A percentile compares a stretch with the other conserved stretches of the same genome.
Conservation (phyloP, 2,888 invertebrate genomes). For the Nysson spinosus region DNA sequence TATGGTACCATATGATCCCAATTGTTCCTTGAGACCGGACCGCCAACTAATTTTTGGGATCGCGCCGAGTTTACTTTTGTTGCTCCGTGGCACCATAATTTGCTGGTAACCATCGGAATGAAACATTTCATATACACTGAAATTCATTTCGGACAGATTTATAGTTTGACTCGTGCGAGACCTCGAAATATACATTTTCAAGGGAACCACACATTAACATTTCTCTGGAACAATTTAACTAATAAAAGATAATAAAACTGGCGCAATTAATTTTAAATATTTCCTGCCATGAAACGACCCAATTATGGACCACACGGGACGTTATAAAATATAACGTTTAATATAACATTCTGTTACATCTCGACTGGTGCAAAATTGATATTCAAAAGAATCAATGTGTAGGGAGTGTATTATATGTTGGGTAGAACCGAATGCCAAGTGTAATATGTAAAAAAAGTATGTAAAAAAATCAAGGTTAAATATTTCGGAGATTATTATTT, state of each 20-base stretch:
- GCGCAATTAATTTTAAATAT: too few relatives aligned
- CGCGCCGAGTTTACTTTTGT: conserved; percentile 48
- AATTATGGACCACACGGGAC: too few relatives aligned
- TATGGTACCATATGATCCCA: conserved; percentile 38
- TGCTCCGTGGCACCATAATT: conserved; percentile 34
- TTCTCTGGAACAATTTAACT: not conserved
- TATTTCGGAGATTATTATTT: conserved; percentile 4
- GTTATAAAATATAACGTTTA: too few relatives aligned
- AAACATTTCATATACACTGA: conserved; percentile 37
- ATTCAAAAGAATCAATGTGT: too few relatives aligned
- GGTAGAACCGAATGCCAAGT: too few relatives aligned
- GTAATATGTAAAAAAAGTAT: too few relatives aligned
- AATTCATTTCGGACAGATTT: conserved; percentile 49
- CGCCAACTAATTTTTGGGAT: conserved; percentile 58
- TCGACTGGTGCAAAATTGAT: too few relatives aligned
- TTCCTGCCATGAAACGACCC: too few relatives aligned
- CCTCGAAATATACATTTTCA: conserved; percentile 10
- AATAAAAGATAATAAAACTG: not conserved
- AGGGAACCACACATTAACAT: conserved; percentile 6
- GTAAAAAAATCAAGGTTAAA: conserved; percentile 3
- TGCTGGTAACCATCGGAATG: conserved; percentile 41
- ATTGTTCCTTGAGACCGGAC: conserved; percentile 37
- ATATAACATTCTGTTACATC: too few relatives aligned
- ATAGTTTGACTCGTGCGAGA: conserved; percentile 36
- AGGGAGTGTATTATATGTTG: too few relatives aligned